Conservation (phyloP, 2,797 vertebrate species). For the Chloroceryle amazona region DNA sequence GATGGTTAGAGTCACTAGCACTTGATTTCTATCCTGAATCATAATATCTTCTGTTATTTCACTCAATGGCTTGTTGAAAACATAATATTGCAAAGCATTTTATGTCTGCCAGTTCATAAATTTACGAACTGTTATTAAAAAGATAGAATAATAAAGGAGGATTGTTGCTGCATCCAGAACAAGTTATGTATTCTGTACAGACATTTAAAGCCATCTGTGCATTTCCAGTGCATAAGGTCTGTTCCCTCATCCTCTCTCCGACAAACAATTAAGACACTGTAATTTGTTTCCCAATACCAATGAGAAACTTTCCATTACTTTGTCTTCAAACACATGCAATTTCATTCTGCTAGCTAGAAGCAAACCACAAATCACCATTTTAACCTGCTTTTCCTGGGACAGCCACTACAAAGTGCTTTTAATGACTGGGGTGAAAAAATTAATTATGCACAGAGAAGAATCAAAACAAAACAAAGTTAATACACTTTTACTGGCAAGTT, state of each 20-base stretch:
- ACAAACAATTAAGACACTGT: slow-evolving; percentile 54
- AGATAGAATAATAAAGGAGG: neutral
- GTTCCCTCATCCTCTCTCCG: slow-evolving; percentile 49
- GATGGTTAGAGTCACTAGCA: neutral
- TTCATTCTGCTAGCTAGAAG: slow-evolving; percentile 72
- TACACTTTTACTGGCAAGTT: slow-evolving; percentile 58
- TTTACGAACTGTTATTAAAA: slow-evolving; percentile 9
- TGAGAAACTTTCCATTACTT: slow-evolving; percentile 69
- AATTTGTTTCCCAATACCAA: slow-evolving; percentile 17
- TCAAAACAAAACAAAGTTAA: slow-evolving; percentile 68
- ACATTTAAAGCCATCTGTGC: slow-evolving; percentile 3
- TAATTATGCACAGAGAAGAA: slow-evolving; percentile 69
- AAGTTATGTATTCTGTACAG: slow-evolving; percentile 31
- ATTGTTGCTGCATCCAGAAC: slow-evolving; percentile 25
- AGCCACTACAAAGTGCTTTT: slow-evolving; percentile 69
- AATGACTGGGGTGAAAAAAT: slow-evolving; percentile 70
- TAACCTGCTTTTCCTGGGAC: slow-evolving; percentile 62
- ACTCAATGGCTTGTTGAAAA: neutral
- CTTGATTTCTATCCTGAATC: slow-evolving; percentile 43
- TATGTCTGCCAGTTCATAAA: slow-evolving; percentile 33
- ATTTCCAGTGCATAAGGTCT: slow-evolving; percentile 34
- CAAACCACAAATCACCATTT: slow-evolving; percentile 61
- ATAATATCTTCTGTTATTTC: slow-evolving; percentile 47
- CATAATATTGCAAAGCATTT: slow-evolving; percentile 4
- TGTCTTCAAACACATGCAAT: slow-evolving; percentile 75